phyloP scores from a whole-genome alignment of 2,797 vertebrate genomes.

The Morus bassanus region DNA sequence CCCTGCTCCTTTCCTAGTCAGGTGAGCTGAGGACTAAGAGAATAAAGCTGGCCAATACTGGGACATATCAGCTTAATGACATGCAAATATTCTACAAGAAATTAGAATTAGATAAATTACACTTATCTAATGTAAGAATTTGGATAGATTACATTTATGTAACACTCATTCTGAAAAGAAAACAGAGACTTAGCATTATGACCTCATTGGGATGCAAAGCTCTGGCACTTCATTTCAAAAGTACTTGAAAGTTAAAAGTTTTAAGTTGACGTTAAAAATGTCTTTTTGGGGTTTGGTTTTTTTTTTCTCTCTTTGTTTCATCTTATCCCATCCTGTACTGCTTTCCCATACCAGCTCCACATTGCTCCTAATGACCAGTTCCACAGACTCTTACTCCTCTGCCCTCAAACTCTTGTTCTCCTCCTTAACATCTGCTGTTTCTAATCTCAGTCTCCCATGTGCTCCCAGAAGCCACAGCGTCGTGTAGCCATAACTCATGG shows the following conservation, averaged over 20 bases:
- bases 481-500: fast-evolving
- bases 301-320: not conserved
- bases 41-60: not conserved
- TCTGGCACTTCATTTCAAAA: not conserved
- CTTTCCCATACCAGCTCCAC: not conserved
- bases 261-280: not conserved
- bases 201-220: not conserved
- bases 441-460: not conserved
- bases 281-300: not conserved
- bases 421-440: not conserved
- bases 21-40: not conserved
- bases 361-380: not conserved
- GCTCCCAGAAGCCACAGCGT: fast-evolving
- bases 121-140: not conserved
- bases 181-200: not conserved
- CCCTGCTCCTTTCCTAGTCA: not conserved
- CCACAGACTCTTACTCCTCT: not conserved
- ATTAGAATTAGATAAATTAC: not conserved
- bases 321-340: not conserved
- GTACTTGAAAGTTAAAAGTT: not conserved
- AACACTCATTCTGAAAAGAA: not conserved
- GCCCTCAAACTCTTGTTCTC: not conserved
- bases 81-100: not conserved
- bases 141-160: not conserved
- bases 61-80: not conserved